phyloP scores from a whole-genome alignment of 1,140 invertebrate species.

The Rhagoletis pomonella region DNA sequence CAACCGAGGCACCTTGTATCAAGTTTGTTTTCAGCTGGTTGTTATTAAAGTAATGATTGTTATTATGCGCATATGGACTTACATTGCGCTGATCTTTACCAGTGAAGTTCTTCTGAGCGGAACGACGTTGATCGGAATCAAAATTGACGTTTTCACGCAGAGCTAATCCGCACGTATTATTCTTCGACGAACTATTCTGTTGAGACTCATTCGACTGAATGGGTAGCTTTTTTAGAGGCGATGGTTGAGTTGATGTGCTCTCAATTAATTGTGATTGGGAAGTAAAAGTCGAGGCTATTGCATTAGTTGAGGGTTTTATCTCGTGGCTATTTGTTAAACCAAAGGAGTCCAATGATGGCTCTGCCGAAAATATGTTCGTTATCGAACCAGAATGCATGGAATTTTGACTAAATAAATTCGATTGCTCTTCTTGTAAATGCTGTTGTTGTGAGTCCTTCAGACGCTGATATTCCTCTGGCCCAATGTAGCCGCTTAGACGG shows the following conservation, averaged over 20 bases:
- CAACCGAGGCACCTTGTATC: constrained; percentile 51
- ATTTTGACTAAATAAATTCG: constrained; percentile 64
- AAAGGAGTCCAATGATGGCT: constrained; percentile 52
- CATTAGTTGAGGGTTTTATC: neutral
- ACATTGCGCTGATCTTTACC: constrained; percentile 70
- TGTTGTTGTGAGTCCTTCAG: constrained; percentile 60
- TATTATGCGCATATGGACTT: constrained; percentile 63
- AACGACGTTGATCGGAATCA: constrained; percentile 66
- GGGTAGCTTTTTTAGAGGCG: neutral
- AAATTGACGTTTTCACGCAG: constrained; percentile 70
- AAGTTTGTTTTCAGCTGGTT: constrained; percentile 45
- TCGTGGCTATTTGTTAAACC: neutral
- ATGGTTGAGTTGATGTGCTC: neutral
- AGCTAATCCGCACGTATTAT: constrained; percentile 66
- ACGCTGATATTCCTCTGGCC: constrained; percentile 69
- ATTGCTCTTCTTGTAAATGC: constrained; percentile 62
- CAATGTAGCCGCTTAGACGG: constrained; percentile 71
- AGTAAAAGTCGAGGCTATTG: constrained; percentile 53
- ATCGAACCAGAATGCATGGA: neutral
- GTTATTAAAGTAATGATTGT: constrained; percentile 49
- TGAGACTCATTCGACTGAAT: constrained; percentile 61
- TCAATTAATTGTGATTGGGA: neutral
- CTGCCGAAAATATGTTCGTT: neutral
- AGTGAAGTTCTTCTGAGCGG: constrained; percentile 72
- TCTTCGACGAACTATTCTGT: constrained; percentile 72